phyloP scores from a whole-genome alignment of 2,888 invertebrate species.

The Yponomeuta malinellus region DNA sequence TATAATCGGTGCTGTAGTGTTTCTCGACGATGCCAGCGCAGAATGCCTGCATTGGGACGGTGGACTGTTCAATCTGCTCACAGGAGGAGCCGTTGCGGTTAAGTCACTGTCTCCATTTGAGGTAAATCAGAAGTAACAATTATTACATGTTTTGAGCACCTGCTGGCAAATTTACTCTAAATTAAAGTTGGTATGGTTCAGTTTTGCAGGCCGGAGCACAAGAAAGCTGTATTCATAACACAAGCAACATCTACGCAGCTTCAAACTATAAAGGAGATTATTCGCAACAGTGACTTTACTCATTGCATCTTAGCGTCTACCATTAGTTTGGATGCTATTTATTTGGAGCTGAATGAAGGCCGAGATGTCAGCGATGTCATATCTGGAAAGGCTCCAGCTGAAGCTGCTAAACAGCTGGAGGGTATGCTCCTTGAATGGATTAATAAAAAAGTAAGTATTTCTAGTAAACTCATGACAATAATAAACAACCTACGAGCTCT shows the following conservation, averaged over 20 bases:
- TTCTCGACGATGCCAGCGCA: slow-evolving; percentile 77
- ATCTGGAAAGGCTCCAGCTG: slow-evolving; percentile 43
- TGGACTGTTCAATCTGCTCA: slow-evolving; percentile 74
- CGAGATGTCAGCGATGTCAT: slow-evolving; percentile 53
- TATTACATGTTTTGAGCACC: not conserved
- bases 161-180: not conserved
- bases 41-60: slow-evolving; percentile 84
- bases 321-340: slow-evolving; percentile 72
- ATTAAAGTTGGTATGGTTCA: slow-evolving; percentile 23
- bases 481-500: no score
- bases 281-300: slow-evolving; percentile 76
- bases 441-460: slow-evolving; percentile 65
- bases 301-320: slow-evolving; percentile 77
- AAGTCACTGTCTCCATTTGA: slow-evolving; percentile 80
- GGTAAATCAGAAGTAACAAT: slow-evolving; percentile 38
- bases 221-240: slow-evolving; percentile 74
- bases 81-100: slow-evolving; percentile 78
- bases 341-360: slow-evolving; percentile 56
- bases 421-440: slow-evolving; percentile 69
- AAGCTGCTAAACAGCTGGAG: slow-evolving; percentile 52
- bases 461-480: not conserved
- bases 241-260: slow-evolving; percentile 72
- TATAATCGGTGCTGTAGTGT: slow-evolving; percentile 78
- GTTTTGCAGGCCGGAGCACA: slow-evolving; percentile 49
- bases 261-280: slow-evolving; percentile 75